phyloP scores from a whole-genome alignment of 2,113 vertebrate species.

The Cardinalis cardinalis region DNA sequence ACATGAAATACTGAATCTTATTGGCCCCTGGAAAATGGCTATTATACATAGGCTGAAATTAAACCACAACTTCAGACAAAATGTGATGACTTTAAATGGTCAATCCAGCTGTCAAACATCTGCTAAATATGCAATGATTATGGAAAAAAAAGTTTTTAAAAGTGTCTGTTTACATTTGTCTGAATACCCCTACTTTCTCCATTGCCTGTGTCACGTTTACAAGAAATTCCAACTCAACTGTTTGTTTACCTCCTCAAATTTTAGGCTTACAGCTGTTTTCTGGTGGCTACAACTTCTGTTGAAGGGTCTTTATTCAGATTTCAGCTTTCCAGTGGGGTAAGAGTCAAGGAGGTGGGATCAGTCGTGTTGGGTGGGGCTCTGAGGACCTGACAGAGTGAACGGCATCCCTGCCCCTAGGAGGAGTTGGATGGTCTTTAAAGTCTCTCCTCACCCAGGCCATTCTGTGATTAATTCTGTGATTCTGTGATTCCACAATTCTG shows the following conservation, averaged over 20 bases:
- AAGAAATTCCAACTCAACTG: not conserved
- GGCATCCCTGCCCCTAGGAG: not conserved
- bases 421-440: not conserved
- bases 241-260: not conserved
- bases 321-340: not conserved
- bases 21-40: not conserved
- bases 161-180: not conserved
- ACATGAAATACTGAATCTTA: not conserved
- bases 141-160: not conserved
- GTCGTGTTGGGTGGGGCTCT: not conserved
- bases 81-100: constrained; percentile 16
- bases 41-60: constrained; percentile 6
- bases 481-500: fast-evolving
- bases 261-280: not conserved
- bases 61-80: constrained; percentile 17
- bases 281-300: not conserved
- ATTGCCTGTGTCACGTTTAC: not conserved
- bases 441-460: not conserved
- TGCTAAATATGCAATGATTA: not conserved
- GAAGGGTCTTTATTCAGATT: not conserved
- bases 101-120: not conserved
- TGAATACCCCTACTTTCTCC: not conserved
- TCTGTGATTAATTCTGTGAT: not conserved
- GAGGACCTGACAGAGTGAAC: not conserved
- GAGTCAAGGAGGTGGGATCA: not conserved